phyloP scores from a whole-genome alignment of 2,888 invertebrate species.

The Andrena minutula region DNA sequence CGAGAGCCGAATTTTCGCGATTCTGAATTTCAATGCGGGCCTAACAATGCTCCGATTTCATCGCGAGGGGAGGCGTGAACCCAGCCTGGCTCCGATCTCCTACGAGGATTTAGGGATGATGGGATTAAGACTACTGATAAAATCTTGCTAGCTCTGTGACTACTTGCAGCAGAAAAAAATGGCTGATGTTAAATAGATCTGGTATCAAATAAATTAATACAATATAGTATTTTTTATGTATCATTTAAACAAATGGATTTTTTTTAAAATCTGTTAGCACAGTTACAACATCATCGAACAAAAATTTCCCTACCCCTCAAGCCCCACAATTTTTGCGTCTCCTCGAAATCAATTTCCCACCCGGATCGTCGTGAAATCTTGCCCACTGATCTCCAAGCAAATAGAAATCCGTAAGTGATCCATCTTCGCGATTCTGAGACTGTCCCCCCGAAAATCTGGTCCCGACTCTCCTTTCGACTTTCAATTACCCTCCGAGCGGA shows the following conservation, averaged over 20 bases:
- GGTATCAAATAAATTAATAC: too few species aligned
- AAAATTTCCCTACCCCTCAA: too few species aligned
- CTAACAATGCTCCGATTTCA: constrained; percentile 18
- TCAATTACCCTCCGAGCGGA: constrained; percentile 1
- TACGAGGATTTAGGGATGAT: not conserved
- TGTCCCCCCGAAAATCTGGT: constrained; percentile 3
- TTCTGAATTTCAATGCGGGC: constrained; percentile 20
- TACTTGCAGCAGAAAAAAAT: not conserved
- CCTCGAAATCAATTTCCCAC: too few species aligned
- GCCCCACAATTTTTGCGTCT: too few species aligned
- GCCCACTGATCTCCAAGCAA: not conserved
- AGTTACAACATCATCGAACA: too few species aligned
- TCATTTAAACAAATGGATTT: too few species aligned
- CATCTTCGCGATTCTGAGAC: not conserved
- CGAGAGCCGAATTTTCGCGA: constrained; percentile 36
- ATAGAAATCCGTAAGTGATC: not conserved
- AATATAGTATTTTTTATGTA: too few species aligned
- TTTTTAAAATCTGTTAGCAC: too few species aligned
- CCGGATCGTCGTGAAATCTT: too few species aligned
- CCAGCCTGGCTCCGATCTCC: not conserved
- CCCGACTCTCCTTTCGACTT: not conserved
- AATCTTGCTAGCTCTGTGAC: not conserved
- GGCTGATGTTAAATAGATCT: not conserved
- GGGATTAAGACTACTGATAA: not conserved
- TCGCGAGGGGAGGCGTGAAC: not conserved